Conservation (phyloP, 2,888 invertebrate genomes). For the Leucophenga maculata region DNA sequence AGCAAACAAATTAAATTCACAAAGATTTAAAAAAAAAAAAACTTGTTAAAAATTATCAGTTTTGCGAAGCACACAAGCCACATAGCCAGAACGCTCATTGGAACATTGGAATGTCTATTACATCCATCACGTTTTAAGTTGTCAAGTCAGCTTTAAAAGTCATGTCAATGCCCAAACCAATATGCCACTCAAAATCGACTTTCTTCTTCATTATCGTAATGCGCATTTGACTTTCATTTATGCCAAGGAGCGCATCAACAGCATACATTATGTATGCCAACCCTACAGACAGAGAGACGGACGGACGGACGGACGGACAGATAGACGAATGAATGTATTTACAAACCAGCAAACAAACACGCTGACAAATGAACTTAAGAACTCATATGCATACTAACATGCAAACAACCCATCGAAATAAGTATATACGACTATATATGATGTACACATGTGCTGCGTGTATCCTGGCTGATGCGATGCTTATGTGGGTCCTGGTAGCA, state of each 20-base stretch:
- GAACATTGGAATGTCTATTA: not conserved
- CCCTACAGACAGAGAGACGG: not conserved
- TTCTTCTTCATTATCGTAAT: constrained; percentile 18
- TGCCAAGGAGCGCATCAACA: constrained; percentile 8
- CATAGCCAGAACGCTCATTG: not conserved
- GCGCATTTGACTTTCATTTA: constrained; percentile 24
- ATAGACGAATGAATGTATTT: not conserved
- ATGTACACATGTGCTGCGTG: too few relatives aligned
- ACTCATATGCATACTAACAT: too few relatives aligned
- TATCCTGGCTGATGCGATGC: too few relatives aligned
- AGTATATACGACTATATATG: too few relatives aligned
- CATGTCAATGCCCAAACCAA: not conserved
- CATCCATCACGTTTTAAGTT: not conserved
- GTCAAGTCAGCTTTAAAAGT: not conserved
- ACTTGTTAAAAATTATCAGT: too few relatives aligned
- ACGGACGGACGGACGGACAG: not conserved
- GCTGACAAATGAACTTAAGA: not conserved
- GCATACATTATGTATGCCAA: constrained; percentile 9
- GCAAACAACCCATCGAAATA: too few relatives aligned
- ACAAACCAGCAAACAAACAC: not conserved
- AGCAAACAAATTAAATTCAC: too few relatives aligned
- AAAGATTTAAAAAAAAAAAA: too few relatives aligned
- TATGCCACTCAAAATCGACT: not conserved
- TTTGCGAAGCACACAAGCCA: not conserved
- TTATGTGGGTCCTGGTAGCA: too few relatives aligned